Percentiles rank a stretch among this genome's conserved stretches.
These are phyloP conservation scores for Copsychus sechellarum DNA, from an alignment of 2,113 vertebrate species.

Conservation along the genomic window DNA sequence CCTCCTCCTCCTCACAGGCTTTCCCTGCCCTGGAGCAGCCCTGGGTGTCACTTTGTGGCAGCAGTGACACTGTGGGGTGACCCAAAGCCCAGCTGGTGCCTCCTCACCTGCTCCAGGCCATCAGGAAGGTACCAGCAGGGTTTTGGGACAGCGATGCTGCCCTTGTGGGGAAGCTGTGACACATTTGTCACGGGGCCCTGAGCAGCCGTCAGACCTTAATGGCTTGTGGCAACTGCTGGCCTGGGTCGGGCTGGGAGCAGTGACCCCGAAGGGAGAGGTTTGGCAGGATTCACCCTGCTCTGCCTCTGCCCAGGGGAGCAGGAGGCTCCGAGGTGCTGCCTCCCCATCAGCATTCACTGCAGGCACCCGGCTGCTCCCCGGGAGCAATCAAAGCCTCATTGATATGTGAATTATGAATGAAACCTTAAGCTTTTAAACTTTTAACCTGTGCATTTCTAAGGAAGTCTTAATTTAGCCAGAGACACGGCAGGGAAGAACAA, in stretches of 20 bases:
- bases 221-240: constrained; percentile 22
- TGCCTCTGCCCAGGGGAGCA: not conserved
- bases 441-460: constrained; percentile 65
- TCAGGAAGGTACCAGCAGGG: not conserved
- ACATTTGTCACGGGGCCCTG: constrained; percentile 9
- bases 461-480: constrained; percentile 53
- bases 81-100: not conserved
- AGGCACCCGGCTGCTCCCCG: constrained; percentile 19
- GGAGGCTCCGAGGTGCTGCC: not conserved
- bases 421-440: constrained; percentile 71
- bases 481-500: not conserved
- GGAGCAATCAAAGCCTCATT: constrained; percentile 61
- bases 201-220: not conserved
- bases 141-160: not conserved
- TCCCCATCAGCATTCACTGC: constrained; percentile 37
- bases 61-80: fast-evolving
- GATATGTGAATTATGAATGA: constrained; percentile 71
- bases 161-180: not conserved
- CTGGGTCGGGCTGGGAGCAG: not conserved
- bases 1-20: not conserved
- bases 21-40: fast-evolving
- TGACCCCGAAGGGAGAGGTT: constrained; percentile 22
- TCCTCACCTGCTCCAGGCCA: not conserved
- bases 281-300: not conserved
- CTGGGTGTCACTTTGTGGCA: fast-evolving